phyloP scores from a whole-genome alignment of 2,113 vertebrate genomes.

The Atherinomorus stipes region DNA sequence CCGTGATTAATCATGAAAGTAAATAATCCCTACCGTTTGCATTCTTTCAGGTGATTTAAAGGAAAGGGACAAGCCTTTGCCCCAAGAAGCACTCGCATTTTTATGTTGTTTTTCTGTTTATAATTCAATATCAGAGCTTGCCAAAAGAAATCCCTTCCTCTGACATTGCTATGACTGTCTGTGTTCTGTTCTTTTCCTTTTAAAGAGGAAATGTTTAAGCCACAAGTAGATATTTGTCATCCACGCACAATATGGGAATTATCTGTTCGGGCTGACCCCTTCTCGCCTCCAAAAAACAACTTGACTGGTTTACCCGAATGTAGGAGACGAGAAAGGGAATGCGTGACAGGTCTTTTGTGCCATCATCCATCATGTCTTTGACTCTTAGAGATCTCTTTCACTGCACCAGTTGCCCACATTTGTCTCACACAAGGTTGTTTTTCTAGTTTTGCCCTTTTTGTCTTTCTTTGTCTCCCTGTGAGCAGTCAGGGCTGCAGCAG shows the following conservation, averaged over 20 bases:
- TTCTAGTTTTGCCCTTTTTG: constrained; percentile 12
- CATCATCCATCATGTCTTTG: constrained; percentile 7
- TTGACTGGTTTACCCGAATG: constrained; percentile 46
- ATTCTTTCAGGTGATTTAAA: constrained; percentile 16
- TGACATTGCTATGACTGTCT: constrained; percentile 15
- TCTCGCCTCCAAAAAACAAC: constrained; percentile 5
- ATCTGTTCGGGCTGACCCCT: constrained; percentile 2
- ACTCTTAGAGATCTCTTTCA: constrained; percentile 4
- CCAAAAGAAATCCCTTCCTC: constrained; percentile 17
- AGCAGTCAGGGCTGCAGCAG: constrained; percentile 23
- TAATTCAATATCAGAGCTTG: constrained; percentile 2
- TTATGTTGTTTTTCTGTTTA: constrained; percentile 23
- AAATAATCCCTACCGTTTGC: too few relatives aligned
- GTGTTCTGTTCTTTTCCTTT: constrained; percentile 15
- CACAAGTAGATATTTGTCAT: constrained; percentile 36
- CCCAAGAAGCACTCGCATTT: constrained; percentile 5
- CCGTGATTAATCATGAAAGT: too few relatives aligned
- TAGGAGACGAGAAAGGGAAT: constrained; percentile 14
- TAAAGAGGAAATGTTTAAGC: constrained; percentile 34
- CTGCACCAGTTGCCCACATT: constrained; percentile 1
- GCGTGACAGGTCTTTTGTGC: constrained; percentile 25
- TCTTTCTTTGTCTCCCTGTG: not conserved
- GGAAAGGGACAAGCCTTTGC: constrained; percentile 9
- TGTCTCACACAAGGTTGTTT: constrained; percentile 23
- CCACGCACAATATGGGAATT: constrained; percentile 36